Base-by-base conservation (phyloP, 2,888 invertebrate species). In the Matsumyia berberina region DNA sequence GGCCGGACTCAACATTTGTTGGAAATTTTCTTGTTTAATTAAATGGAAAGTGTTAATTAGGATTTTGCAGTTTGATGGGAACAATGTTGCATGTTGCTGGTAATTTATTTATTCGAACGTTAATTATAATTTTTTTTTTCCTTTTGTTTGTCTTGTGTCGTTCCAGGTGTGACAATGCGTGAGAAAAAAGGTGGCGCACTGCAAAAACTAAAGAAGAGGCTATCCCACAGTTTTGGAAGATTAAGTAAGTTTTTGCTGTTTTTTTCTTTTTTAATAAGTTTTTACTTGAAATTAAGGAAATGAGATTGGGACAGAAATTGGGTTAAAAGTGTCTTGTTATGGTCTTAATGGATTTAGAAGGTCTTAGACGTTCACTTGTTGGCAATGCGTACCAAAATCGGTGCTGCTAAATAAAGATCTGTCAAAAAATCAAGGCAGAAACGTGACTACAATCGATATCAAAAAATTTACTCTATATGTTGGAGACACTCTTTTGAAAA, bases 211-310 rank as follows among this genome's bases (percentile, higher is more conserved):
- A 96, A 97, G 93, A 97, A 98, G 94, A 95, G 98, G 92, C 95
- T 98, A 91, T 98, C 98, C 91, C 96, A 97, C 92, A 98, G 98
- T 93, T 98, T 98, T 93, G 98, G 98, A 92, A 94, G 98, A 94
- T 94, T 98, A 93, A 97, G 98, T 98, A 93, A 97, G 98, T 97
- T 31, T 42, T 0, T 55, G n/a, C n/a, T n/a, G n/a, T 33, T 49
- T 44, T 60, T 46, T 19, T 46, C 4, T 35, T 37, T n/a, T 37
- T n/a, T n/a, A 33, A 33, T 33, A 33, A 33, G n/a, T n/a, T n/a
- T n/a, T n/a, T n/a, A n/a, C n/a, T n/a, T n/a, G n/a, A n/a, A n/a
- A n/a, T n/a, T n/a, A 24, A 24, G 4, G 24, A 24, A 24, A 24
- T 24, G 24, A 4, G 4, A 24, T 24, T 24, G 4, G 24, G 24